Evolutionary conservation across 2,113 vertebrate species (phyloP), one percentile per base, ranked within the genome.

Genomic region (Forbesichthys papilliferus): DNA sequence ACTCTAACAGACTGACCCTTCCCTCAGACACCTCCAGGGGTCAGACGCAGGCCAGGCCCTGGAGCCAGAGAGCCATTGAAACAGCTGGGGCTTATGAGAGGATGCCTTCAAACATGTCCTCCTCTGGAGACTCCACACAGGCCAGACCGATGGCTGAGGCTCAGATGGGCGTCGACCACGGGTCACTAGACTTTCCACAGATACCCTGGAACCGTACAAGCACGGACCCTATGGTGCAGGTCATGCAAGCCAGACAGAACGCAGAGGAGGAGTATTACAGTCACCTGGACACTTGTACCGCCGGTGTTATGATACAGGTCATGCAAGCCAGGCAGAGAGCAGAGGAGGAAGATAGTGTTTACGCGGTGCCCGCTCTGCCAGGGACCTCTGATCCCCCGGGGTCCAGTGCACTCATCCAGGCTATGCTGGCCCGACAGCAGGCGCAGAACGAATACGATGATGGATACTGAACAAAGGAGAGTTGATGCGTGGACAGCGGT

Each of bases 361-460:
- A 64, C 5, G 55, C 63, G 73, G 56, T 7, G n/a, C 36, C 75
- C 6, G 57, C 64, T 66, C 46, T 68, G 2, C 16, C 57, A 18
- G 78, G 79, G 57, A 74, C 77, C 69, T 14, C 48, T 3, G 70
- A 53, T 9, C 64, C 74, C 1, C 2, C 81, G 11, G 66, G 78
- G 10, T 86, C 90, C 51, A 91, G 86, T 20, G 88, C 91, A 20
- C 88, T 92, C n/a, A 89, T 91, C 64, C 90, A 90, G 81, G 91
- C 91, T 61, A 91, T 92, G 89, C 58, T 91, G 71, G 90, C 89
- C 36, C 77, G 90, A 11, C 86, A 87, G 18, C 80, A 86, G 64
- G 88, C 86, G 14, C 88, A 91, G 81, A 87, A 91, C 12, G 91
- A 91, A 56, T 91, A 86, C 0, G 88, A 90, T 53, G 89, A 90